phyloP scores from a whole-genome alignment of 2,113 vertebrate species.

The Pelvicachromis taeniatus region DNA sequence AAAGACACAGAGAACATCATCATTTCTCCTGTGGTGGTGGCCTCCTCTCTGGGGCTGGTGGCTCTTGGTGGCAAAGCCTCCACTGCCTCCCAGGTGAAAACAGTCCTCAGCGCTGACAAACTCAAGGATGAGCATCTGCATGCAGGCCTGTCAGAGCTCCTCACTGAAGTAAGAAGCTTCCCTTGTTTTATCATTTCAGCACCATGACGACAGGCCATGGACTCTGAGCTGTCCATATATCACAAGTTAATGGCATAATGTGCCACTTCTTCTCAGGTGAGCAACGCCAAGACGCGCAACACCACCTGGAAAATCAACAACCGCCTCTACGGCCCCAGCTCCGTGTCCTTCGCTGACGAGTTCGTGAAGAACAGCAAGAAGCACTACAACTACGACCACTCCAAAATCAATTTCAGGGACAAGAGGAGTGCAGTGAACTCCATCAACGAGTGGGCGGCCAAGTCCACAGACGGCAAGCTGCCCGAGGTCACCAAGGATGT shows the following conservation, averaged over 20 bases:
- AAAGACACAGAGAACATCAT: slow-evolving; percentile 90
- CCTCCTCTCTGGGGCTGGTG: slow-evolving; percentile 89
- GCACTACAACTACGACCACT: slow-evolving; percentile 93
- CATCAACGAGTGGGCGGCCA: slow-evolving; percentile 94
- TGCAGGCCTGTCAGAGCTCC: slow-evolving; percentile 83
- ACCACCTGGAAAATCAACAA: slow-evolving; percentile 95
- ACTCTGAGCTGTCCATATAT: not conserved
- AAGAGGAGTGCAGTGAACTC: slow-evolving; percentile 92
- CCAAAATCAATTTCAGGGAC: slow-evolving; percentile 95
- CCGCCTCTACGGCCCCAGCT: slow-evolving; percentile 90
- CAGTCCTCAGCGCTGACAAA: slow-evolving; percentile 81
- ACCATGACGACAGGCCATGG: not conserved
- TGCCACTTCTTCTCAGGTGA: slow-evolving; percentile 49
- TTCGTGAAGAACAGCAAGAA: slow-evolving; percentile 95
- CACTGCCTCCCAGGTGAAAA: slow-evolving; percentile 90
- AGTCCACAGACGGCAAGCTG: slow-evolving; percentile 89
- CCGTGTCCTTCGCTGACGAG: slow-evolving; percentile 84
- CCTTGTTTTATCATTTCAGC: not conserved
- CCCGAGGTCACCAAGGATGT: slow-evolving; percentile 90
- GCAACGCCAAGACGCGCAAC: slow-evolving; percentile 84
- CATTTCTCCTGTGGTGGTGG: slow-evolving; percentile 90
- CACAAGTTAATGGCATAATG: not conserved
- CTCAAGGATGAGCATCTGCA: slow-evolving; percentile 90
- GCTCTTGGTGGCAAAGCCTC: slow-evolving; percentile 85
- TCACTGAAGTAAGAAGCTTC: slow-evolving; percentile 74